Evolutionary conservation across 2,888 invertebrate genomes (phyloP).

Genomic region (Linyphia triangularis): DNA sequence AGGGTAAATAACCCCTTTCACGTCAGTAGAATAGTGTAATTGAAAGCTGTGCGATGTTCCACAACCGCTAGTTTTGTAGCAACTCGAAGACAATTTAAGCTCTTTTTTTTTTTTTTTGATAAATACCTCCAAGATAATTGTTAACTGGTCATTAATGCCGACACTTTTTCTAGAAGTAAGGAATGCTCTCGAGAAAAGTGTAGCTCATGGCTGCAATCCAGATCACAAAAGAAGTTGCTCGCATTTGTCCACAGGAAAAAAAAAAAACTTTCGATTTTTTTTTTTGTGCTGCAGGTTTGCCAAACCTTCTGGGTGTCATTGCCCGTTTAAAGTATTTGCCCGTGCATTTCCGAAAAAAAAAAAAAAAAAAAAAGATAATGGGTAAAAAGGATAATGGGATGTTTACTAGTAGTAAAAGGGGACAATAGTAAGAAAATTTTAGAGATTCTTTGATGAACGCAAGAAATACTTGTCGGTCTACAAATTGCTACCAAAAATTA

Average conservation of each 20-base stretch:
- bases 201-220: slow-evolving; percentile 49
- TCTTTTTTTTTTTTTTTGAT: too few relatives aligned
- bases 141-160: not conserved
- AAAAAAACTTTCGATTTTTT: not conserved
- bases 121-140: not conserved
- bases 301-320: slow-evolving; percentile 39
- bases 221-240: slow-evolving; percentile 35
- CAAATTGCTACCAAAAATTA: too few relatives aligned
- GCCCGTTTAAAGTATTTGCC: slow-evolving; percentile 31
- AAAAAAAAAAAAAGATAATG: not conserved
- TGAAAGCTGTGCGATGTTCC: too few relatives aligned
- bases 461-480: too few relatives aligned
- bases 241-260: not conserved
- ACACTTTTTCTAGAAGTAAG: not conserved
- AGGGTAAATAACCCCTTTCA: too few relatives aligned
- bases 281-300: slow-evolving; percentile 15
- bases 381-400: too few relatives aligned
- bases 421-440: too few relatives aligned
- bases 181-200: slow-evolving; percentile 15
- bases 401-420: not conserved
- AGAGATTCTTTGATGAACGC: too few relatives aligned
- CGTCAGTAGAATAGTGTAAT: too few relatives aligned
- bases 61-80: too few relatives aligned
- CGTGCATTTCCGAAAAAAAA: not conserved
- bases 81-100: too few relatives aligned